Percentiles rank a stretch among this genome's conserved stretches.
Evolutionary conservation across 64 coral and sea anemone species (phyloP).

Genomic region (Pocillopora verrucosa): DNA sequence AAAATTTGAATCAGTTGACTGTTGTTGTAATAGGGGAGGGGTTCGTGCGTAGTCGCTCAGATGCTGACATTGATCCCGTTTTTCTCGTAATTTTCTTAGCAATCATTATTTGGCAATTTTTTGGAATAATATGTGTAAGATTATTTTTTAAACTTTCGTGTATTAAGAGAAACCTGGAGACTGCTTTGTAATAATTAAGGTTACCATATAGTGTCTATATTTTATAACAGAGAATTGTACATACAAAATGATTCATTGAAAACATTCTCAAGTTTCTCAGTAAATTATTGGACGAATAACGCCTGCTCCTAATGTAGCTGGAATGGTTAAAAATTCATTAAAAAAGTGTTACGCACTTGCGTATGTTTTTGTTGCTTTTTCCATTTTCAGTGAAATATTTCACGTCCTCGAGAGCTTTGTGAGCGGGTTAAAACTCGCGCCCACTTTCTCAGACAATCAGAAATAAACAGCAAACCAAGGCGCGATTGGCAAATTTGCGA

Average conservation of each 20-base stretch:
- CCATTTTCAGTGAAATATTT: background rate
- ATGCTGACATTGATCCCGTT: background rate
- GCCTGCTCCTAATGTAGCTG: background rate
- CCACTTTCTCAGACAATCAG: too few relatives aligned
- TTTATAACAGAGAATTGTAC: slow-evolving; percentile 40
- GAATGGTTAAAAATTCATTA: slow-evolving; percentile 20
- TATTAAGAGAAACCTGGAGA: background rate
- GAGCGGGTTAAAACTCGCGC: too few relatives aligned
- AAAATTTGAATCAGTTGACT: too few relatives aligned
- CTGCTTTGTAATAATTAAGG: slow-evolving; percentile 27
- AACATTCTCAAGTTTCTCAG: slow-evolving; percentile 3
- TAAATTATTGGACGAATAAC: slow-evolving; percentile 36
- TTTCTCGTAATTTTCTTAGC: background rate
- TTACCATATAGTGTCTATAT: slow-evolving; percentile 40
- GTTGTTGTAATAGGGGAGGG: too few relatives aligned
- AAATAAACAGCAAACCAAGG: too few relatives aligned
- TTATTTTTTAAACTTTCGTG: slow-evolving; percentile 16
- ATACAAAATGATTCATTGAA: slow-evolving; percentile 44
- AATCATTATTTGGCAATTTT: slow-evolving; percentile 3
- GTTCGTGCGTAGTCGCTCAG: too few relatives aligned
- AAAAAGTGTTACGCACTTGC: background rate
- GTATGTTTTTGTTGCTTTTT: too few relatives aligned
- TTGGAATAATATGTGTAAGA: background rate
- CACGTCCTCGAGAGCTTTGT: too few relatives aligned
- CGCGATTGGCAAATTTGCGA: too few relatives aligned